Evolutionary conservation across 2,888 invertebrate species (phyloP), one percentile per base, ranked within the genome.

Genomic region (Leptopilina syphax): DNA sequence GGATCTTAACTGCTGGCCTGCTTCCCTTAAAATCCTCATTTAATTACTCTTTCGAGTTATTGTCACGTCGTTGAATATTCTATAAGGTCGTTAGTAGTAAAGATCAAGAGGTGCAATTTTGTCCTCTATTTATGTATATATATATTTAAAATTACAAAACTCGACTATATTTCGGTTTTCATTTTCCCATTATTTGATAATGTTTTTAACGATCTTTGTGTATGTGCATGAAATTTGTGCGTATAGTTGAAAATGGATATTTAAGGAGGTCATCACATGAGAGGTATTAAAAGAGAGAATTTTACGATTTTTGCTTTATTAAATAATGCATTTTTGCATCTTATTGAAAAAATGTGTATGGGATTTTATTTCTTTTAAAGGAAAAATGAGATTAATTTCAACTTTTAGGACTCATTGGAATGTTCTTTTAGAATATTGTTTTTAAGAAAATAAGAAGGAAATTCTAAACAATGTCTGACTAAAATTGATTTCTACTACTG

Each of bases 1-100:
- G 67, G 73, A 57, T 73, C 73, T 73, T 73, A 73, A 73, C 73
- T 73, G 34, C 73, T 60, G 73, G 57, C n/a, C 41, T 54, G 73
- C 73, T 60, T 73, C 73, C 73, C 73, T 73, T 73, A 73, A 73
- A 73, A 73, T 73, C 73, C 73, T 73, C 34, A 73, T 73, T 73
- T 73, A 73, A 73, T 73, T 73, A 73, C 73, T 73, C 57, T 54
- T 13, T 18, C 8, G 73, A 57, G 57, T 73, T 73, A 73, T 73
- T 57, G 73, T 73, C 73, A 73, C 57, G 54, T 73, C 54, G 57
- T 73, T 73, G 57, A 57, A 34, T 73, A 57, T 60, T 34, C n/a
- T 57, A 57, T 73, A 60, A 41, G 63, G 63, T 63, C 18, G 63
- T 63, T 63, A 63, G 63, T 63, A 63, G 24, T 6, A 9, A 18